A percentile compares a stretch with the other conserved stretches of the same genome.
These are phyloP conservation scores for Otolemur crassicaudatus DNA, from an alignment of 2,797 vertebrate genomes.

Conservation along the genomic window DNA sequence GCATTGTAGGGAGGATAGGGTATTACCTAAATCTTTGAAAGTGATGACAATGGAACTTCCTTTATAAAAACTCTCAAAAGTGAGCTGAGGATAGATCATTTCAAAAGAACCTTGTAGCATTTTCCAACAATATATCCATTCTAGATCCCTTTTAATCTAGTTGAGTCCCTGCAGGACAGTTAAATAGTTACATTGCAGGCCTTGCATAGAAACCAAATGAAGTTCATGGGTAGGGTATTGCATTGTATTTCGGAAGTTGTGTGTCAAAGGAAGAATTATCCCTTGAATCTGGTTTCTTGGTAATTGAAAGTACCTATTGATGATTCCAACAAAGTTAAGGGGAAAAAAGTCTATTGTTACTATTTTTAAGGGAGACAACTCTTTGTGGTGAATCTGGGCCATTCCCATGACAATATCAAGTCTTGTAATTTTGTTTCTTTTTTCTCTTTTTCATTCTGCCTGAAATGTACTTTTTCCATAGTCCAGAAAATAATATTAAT, in stretches of 20 bases:
- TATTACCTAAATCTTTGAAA: not conserved
- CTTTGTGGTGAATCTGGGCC: constrained; percentile 1
- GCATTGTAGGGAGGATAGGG: not conserved
- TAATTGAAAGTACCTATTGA: constrained; percentile 39
- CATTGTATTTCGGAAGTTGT: not conserved
- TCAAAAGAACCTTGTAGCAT: fast-evolving
- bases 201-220: not conserved
- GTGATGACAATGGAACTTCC: not conserved
- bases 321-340: not conserved
- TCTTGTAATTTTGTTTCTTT: not conserved
- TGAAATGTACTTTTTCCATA: not conserved
- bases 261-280: not conserved
- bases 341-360: not conserved
- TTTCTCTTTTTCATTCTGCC: not conserved
- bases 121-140: not conserved
- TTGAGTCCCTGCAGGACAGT: not conserved
- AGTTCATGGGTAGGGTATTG: fast-evolving
- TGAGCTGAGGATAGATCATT: not conserved
- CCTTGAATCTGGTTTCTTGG: not conserved
- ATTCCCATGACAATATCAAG: not conserved
- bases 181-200: not conserved
- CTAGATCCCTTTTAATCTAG: not conserved
- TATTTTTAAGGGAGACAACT: constrained; percentile 5
- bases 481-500: not conserved
- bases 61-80: not conserved